Conservation (phyloP, 2,113 vertebrate species). For the Pterocles orientalis region DNA sequence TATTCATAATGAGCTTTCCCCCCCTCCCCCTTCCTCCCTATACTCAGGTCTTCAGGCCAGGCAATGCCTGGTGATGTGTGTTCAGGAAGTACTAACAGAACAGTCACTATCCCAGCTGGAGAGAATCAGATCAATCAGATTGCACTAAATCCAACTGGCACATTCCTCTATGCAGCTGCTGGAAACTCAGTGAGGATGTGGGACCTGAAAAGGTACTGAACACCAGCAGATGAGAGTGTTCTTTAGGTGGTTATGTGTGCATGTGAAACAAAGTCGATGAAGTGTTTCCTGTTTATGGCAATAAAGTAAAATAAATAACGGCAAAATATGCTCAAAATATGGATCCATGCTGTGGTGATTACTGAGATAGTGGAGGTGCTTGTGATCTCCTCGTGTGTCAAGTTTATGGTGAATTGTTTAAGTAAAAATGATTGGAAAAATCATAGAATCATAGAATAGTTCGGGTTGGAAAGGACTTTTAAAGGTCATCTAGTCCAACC, state of each 20-base stretch:
- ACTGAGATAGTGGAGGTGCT: not conserved
- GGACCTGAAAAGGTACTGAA: conserved; percentile 92
- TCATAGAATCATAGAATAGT: not conserved
- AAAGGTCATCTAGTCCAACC: not conserved
- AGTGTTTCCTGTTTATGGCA: not conserved
- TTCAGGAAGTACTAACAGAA: conserved; percentile 81
- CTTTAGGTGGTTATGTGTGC: not conserved
- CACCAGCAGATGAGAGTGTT: not conserved
- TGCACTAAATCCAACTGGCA: conserved; percentile 88
- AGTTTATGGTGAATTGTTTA: not conserved
- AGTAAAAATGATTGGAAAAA: not conserved
- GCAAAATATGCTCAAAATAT: not conserved
- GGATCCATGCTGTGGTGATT: not conserved
- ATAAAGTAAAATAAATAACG: not conserved
- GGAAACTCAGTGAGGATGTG: conserved; percentile 95
- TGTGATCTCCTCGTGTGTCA: not conserved
- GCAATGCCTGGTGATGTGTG: conserved; percentile 87
- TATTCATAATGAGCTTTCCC: too few species aligned
- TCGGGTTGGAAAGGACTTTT: not conserved
- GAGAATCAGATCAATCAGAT: conserved; percentile 98
- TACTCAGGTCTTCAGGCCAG: conserved; percentile 89
- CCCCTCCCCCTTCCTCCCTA: not conserved
- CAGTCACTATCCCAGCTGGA: conserved; percentile 89
- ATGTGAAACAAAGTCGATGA: not conserved
- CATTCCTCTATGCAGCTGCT: conserved; percentile 93